phyloP scores from a whole-genome alignment of 2,888 invertebrate genomes.

The Caenorhabditis angaria region DNA sequence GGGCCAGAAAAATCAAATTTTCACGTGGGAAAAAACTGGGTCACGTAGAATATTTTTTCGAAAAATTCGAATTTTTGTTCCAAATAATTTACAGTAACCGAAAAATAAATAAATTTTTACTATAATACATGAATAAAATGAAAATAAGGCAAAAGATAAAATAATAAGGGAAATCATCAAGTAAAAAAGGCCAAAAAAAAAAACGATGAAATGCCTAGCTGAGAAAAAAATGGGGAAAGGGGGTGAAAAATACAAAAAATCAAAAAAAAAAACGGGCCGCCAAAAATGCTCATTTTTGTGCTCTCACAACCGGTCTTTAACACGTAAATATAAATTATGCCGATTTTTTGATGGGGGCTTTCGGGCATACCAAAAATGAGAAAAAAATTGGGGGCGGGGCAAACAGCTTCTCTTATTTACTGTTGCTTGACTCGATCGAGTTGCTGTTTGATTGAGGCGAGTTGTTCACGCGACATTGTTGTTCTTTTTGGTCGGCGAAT shows the following conservation, averaged over 20 bases:
- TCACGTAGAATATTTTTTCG: too few species aligned
- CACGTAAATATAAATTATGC: background rate
- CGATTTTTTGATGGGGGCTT: background rate
- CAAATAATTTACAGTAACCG: too few species aligned
- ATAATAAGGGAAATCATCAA: background rate
- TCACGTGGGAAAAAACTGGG: too few species aligned
- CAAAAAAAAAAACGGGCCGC: too few species aligned
- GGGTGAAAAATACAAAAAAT: too few species aligned
- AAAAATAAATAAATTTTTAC: background rate
- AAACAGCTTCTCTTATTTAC: background rate
- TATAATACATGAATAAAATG: background rate
- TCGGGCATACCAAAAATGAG: conserved; percentile 4
- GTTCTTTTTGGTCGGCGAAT: conserved; percentile 19
- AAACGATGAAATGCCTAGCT: background rate
- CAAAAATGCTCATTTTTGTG: too few species aligned
- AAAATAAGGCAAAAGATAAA: background rate
- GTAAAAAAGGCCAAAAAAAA: background rate
- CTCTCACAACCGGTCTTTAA: conserved; percentile 1
- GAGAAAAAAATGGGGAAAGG: too few species aligned
- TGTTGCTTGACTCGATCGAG: conserved; percentile 16
- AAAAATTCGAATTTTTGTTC: too few species aligned
- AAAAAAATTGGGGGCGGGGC: conserved; percentile 6
- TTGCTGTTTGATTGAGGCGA: conserved; percentile 17
- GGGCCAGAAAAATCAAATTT: too few species aligned
- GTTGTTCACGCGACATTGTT: conserved; percentile 27